These are phyloP conservation scores for Balearica regulorum DNA, from an alignment of 2,797 vertebrate species.

Conservation along the genomic window DNA sequence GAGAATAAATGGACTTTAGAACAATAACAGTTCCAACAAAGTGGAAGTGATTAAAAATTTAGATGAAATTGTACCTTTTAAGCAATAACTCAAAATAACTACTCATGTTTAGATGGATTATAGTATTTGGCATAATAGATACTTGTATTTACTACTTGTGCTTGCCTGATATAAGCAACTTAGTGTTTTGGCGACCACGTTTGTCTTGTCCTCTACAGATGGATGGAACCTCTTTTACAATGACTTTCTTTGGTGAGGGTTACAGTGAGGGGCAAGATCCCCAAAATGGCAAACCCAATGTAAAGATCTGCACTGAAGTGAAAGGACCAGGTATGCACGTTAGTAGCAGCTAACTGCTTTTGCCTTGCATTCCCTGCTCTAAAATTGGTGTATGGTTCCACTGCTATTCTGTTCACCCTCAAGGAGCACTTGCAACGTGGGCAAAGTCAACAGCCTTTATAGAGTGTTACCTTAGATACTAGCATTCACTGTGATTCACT, in stretches of 20 bases:
- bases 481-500: neutral
- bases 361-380: neutral
- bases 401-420: neutral
- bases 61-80: neutral
- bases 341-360: neutral
- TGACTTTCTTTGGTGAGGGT: slow-evolving; percentile 89
- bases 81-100: neutral
- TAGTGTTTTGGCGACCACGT: neutral
- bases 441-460: neutral
- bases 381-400: neutral
- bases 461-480: neutral
- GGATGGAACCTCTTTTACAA: slow-evolving; percentile 85
- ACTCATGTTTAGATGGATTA: neutral
- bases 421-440: neutral
- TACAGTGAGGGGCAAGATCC: slow-evolving; percentile 82
- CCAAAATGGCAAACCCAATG: slow-evolving; percentile 81
- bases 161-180: neutral
- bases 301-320: slow-evolving; percentile 89
- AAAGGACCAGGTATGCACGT: slow-evolving; percentile 87
- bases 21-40: neutral
- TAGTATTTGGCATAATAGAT: neutral
- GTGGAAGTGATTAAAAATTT: neutral
- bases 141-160: neutral
- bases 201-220: slow-evolving; percentile 77
- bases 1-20: neutral